Evolutionary conservation across 37 sponge, comb jelly and placozoan genomes (phyloP), one percentile per base, ranked within the genome.

Genomic region (Hexactinellida sp.): DNA sequence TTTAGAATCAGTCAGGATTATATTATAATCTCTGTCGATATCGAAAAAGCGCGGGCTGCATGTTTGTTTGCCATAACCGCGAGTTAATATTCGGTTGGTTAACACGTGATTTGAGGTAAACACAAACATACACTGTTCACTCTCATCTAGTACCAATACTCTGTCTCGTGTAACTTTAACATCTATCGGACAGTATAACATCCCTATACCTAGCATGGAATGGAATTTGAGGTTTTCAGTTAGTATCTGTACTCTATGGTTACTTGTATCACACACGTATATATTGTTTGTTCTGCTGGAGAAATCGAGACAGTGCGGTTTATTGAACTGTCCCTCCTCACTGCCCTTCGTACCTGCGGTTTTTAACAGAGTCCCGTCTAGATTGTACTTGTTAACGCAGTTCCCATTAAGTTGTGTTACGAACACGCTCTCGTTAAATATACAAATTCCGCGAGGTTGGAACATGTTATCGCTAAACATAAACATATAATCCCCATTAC

Each of bases 131-230:
- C 76, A 63, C 76, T 7, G 76, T 21, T 63, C 76, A 28, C 76
- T 63, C 25, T 63, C 76, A 63, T 63, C 76, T 28, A 63, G 34
- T 23, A 63, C 76, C 76, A 63, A 63, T 63, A 63, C 76, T 28
- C 76, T 63, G 34, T 63, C 76, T 63, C 76, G 3, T 63, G 76
- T 10, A 63, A 63, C 76, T 23, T 63, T 63, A 21, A 63, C 34
- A n/a, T 63, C 76, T 7, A 10, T 7, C 13, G 76, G 76, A 32
- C 34, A 3, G 5, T 10, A 21, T 23, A 63, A 63, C 76, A 63
- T 23, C 30, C 76, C 76, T 32, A 63, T 63, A 7, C 76, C 76
- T 63, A 63, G 76, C 76, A 63, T 28, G 13, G 76, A 63, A 63
- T 63, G 76, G 76, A 63, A 63, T 7, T 28, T 23, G 25, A 63